Percentiles rank a stretch among this genome's conserved stretches.
Evolutionary conservation across 1,140 invertebrate species (phyloP).

Genomic region (Diabrotica undecimpunctata): DNA sequence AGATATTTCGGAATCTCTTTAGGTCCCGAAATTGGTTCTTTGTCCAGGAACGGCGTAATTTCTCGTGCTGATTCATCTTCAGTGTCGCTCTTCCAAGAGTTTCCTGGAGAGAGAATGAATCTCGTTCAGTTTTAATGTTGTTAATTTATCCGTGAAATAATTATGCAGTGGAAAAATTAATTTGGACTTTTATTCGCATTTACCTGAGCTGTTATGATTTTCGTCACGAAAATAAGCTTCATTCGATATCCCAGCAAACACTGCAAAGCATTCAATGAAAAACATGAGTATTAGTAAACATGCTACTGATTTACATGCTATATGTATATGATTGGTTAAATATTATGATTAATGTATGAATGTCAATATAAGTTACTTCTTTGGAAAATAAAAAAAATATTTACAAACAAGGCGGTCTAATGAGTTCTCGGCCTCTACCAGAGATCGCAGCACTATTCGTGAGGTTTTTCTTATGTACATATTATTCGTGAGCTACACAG

Average conservation of each 20-base stretch:
- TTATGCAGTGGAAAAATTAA: constrained; percentile 6
- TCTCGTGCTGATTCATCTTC: constrained; percentile 38
- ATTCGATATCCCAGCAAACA: constrained; percentile 46
- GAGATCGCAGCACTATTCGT: no score
- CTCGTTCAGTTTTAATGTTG: constrained; percentile 8
- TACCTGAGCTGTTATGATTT: constrained; percentile 49
- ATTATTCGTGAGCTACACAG: no score
- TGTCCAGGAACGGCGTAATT: constrained; percentile 39
- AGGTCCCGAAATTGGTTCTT: constrained; percentile 19
- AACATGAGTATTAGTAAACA: constrained; percentile 26
- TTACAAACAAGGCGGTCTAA: no score
- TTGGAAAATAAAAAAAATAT: no score
- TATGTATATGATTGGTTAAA: not conserved
- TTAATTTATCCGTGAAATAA: constrained; percentile 2
- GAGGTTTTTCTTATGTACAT: no score
- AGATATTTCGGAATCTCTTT: constrained; percentile 49
- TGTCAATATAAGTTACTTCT: no score
- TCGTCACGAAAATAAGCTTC: constrained; percentile 49
- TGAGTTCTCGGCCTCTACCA: no score
- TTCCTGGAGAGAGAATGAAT: constrained; percentile 24
- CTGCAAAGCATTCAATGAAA: constrained; percentile 40
- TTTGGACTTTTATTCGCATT: constrained; percentile 14
- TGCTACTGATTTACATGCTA: constrained; percentile 15
- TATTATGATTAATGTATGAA: not conserved
- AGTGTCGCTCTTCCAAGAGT: constrained; percentile 40